Evolutionary conservation across 2,113 vertebrate species (phyloP).

Genomic region (Tragelaphus buxtoni): DNA sequence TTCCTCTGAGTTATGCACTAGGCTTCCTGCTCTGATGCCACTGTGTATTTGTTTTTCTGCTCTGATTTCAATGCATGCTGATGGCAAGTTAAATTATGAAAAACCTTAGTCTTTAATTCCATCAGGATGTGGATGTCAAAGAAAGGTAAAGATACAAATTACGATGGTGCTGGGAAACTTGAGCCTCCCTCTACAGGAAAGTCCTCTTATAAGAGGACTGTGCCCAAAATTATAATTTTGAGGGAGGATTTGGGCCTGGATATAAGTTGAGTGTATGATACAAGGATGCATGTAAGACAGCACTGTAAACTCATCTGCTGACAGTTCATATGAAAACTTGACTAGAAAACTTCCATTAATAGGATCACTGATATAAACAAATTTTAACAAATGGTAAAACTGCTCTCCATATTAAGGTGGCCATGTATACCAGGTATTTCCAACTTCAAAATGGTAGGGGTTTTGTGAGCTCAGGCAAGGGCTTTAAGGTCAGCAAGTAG

Average conservation of each 20-base stretch:
- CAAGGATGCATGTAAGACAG: not conserved
- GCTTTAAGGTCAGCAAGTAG: not conserved
- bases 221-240: not conserved
- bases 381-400: not conserved
- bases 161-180: not conserved
- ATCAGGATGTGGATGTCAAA: conserved; percentile 39
- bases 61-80: conserved; percentile 22
- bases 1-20: conserved; percentile 38
- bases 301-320: not conserved
- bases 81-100: conserved; percentile 23
- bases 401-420: not conserved
- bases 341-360: not conserved
- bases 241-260: not conserved
- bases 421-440: not conserved
- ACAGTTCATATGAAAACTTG: not conserved
- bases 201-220: not conserved
- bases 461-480: not conserved
- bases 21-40: conserved; percentile 2
- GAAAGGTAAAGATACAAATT: conserved; percentile 36
- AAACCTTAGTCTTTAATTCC: conserved; percentile 31
- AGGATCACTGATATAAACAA: not conserved
- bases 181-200: not conserved
- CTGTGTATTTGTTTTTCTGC: not conserved
- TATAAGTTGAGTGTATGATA: not conserved
- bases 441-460: not conserved